Conservation (phyloP, 2,113 vertebrate genomes). For the Seriola aureovittata region DNA sequence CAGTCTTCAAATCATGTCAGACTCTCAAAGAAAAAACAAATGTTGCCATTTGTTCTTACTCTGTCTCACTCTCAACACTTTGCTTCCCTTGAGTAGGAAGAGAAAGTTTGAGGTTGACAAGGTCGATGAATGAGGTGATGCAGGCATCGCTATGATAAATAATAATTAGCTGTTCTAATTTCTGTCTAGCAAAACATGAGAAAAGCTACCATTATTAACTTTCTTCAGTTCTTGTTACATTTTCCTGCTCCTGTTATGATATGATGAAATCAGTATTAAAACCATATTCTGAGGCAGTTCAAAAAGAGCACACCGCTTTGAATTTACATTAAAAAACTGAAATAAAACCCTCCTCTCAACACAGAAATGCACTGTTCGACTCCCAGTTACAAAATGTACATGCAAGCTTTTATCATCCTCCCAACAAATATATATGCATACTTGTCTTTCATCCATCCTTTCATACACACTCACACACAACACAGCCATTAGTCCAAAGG, state of each 20-base stretch:
- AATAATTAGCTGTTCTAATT: background rate
- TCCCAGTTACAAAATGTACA: background rate
- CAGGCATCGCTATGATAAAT: background rate
- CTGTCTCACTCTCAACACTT: too few species aligned
- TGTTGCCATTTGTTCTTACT: too few species aligned
- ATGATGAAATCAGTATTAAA: too few species aligned
- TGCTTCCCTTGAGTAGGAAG: background rate
- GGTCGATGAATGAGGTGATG: background rate
- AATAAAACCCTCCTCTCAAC: background rate
- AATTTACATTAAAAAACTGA: background rate
- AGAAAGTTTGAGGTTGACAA: background rate
- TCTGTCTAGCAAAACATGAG: background rate
- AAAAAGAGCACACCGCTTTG: background rate
- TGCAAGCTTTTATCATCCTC: background rate
- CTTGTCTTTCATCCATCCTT: conserved; percentile 18
- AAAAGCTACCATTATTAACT: background rate
- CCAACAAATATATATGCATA: background rate
- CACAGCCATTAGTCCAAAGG: conserved; percentile 38
- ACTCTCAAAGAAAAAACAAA: too few species aligned
- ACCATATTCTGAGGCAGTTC: too few species aligned
- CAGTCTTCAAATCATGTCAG: too few species aligned
- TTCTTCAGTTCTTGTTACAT: background rate
- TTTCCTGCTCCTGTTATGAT: background rate
- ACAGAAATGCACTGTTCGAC: background rate
- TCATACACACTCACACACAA: conserved; percentile 11